phyloP scores from a whole-genome alignment of 2,888 invertebrate genomes.

The Camptogramma bilineatum region DNA sequence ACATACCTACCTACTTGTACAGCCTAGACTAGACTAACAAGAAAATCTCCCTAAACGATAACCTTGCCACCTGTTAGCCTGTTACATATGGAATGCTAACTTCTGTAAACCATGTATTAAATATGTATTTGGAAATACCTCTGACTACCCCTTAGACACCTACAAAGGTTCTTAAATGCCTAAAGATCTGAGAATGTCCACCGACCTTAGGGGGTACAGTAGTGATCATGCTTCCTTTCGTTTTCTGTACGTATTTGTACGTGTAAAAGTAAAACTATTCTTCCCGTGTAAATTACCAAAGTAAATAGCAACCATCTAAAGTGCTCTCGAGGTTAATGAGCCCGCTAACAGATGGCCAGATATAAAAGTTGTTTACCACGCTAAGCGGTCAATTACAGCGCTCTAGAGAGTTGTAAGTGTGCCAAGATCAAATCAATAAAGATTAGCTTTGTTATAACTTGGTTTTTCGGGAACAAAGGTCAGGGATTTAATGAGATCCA shows the following conservation, averaged over 20 bases:
- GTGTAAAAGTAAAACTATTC: neutral
- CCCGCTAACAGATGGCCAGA: conserved; percentile 15
- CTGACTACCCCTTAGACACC: too few relatives aligned
- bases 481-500: neutral
- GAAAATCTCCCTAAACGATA: too few relatives aligned
- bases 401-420: conserved; percentile 18
- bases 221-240: too few relatives aligned
- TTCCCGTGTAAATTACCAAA: neutral
- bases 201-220: too few relatives aligned
- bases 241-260: neutral
- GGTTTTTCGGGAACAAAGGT: neutral
- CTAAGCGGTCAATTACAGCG: conserved; percentile 27
- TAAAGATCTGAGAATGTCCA: too few relatives aligned
- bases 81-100: too few relatives aligned
- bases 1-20: too few relatives aligned
- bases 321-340: conserved; percentile 22
- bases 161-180: too few relatives aligned
- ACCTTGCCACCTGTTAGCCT: too few relatives aligned
- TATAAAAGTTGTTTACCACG: conserved; percentile 28
- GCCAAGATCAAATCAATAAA: conserved; percentile 20
- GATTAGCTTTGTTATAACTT: conserved; percentile 6
- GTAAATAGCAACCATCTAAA: conserved; percentile 18
- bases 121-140: too few relatives aligned
- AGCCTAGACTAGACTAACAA: too few relatives aligned
- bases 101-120: too few relatives aligned